phyloP scores from a whole-genome alignment of 64 coral and sea anemone species.

The Exaiptasia diaphana region DNA sequence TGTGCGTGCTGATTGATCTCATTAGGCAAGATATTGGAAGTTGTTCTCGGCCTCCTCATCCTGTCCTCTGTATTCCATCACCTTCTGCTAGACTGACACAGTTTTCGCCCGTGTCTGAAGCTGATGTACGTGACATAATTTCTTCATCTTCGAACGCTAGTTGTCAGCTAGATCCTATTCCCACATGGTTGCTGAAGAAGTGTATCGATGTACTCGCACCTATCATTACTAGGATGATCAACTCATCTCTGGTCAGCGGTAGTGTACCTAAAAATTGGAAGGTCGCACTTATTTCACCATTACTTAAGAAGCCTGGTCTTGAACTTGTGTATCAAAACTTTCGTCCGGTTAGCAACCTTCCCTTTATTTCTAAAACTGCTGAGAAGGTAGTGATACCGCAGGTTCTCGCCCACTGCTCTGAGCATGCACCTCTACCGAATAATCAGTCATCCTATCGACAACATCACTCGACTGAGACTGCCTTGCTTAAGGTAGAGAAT shows the following conservation, averaged over 20 bases:
- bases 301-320: background rate
- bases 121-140: background rate
- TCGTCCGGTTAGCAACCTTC: background rate
- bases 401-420: background rate
- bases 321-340: slow-evolving; percentile 2
- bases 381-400: slow-evolving; percentile 1
- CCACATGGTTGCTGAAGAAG: background rate
- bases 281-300: background rate
- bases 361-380: background rate
- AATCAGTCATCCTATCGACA: background rate
- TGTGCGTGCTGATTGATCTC: background rate
- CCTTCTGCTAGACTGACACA: background rate
- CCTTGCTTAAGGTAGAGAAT: background rate
- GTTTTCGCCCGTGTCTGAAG: background rate
- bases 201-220: background rate
- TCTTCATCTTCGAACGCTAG: background rate
- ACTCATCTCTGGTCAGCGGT: background rate
- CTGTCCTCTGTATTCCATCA: background rate
- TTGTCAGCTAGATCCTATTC: slow-evolving; percentile 1
- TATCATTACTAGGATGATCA: background rate
- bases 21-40: too few relatives aligned
- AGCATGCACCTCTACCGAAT: background rate
- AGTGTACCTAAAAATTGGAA: background rate
- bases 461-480: background rate
- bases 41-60: slow-evolving; percentile 27